A percentile compares a stretch with the other conserved stretches of the same genome.
These are phyloP conservation scores for Mesorhabditis belari DNA, from an alignment of 2,888 invertebrate genomes.

Conservation along the genomic window DNA sequence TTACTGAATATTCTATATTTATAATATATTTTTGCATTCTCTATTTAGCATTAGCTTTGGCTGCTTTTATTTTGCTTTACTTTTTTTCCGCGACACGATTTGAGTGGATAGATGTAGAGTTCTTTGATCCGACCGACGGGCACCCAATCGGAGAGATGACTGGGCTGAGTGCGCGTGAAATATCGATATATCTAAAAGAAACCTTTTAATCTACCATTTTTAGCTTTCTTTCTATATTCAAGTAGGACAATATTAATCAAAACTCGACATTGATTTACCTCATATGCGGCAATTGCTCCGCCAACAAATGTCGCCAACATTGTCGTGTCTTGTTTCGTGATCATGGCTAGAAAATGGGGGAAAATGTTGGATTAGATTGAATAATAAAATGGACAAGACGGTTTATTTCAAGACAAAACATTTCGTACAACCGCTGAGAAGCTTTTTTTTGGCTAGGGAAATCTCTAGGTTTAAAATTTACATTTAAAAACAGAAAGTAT, in stretches of 20 bases:
- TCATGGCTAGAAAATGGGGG: too few relatives aligned
- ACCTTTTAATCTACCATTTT: neutral
- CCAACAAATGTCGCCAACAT: neutral
- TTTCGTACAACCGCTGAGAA: too few relatives aligned
- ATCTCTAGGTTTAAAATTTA: too few relatives aligned
- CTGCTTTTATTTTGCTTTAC: too few relatives aligned
- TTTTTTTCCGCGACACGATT: conserved; percentile 39
- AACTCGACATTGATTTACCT: neutral
- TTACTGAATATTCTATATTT: too few relatives aligned
- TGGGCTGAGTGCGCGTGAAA: conserved; percentile 3
- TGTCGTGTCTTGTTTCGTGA: neutral
- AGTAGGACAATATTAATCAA: neutral
- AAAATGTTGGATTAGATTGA: too few relatives aligned
- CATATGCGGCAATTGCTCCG: neutral
- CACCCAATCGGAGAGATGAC: conserved; percentile 18
- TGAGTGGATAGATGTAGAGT: conserved; percentile 33
- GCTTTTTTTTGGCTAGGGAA: too few relatives aligned
- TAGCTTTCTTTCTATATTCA: neutral
- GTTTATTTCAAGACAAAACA: too few relatives aligned
- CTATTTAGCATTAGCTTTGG: too few relatives aligned
- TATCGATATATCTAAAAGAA: conserved; percentile 6
- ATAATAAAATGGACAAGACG: too few relatives aligned
- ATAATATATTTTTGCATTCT: too few relatives aligned
- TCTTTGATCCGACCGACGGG: conserved; percentile 28
- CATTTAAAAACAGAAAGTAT: too few relatives aligned